Evolutionary conservation across 1,140 invertebrate genomes (phyloP), one percentile per base, ranked within the genome.

Genomic region (Lethrus apterus): DNA sequence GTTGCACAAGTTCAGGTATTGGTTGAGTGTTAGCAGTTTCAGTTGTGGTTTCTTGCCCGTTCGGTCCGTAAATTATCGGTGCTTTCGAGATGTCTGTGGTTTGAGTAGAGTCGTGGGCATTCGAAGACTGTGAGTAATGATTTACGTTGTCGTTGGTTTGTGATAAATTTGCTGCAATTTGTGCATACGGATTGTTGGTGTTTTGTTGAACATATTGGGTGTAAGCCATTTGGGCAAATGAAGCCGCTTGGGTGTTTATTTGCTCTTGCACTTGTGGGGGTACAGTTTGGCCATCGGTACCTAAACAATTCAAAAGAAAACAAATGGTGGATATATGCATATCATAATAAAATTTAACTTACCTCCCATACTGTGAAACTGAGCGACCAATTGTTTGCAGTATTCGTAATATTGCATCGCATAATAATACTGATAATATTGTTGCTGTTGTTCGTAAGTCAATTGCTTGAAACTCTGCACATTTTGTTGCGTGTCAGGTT

Each of bases 401-500:
- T 64, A 66, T 35, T 64, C 60, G 32, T 64, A 64, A 46, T 63
- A 66, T 48, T 65, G 63, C 24, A 52, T 50, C 2, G 53, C 48
- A 34, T 64, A 59, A 47, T 63, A 64, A 42, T 66, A 63, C 46
- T 63, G 59, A 26, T 64, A 58, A 31, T 64, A 66, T 30, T 64
- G 59, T 29, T 65, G 62, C 32, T 56, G 47, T 32, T 51, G 55
- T 21, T 62, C 55, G 38, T 60, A 60, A 11, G 48, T 55, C 47
- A 59, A 42, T 42, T 54, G 54, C n/a, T n/a, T n/a, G n/a, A n/a
- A n/a, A n/a, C n/a, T n/a, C n/a, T n/a, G n/a, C n/a, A n/a, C n/a
- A 10, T 23, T 26, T 45, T 42, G 47, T 13, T 32, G n/a, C 32
- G 35, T 10, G 17, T 54, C 52, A 40, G 41, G 49, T 26, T 30